Evolutionary conservation across 2,888 invertebrate species (phyloP).

Genomic region (Sylvicola fuscatus): DNA sequence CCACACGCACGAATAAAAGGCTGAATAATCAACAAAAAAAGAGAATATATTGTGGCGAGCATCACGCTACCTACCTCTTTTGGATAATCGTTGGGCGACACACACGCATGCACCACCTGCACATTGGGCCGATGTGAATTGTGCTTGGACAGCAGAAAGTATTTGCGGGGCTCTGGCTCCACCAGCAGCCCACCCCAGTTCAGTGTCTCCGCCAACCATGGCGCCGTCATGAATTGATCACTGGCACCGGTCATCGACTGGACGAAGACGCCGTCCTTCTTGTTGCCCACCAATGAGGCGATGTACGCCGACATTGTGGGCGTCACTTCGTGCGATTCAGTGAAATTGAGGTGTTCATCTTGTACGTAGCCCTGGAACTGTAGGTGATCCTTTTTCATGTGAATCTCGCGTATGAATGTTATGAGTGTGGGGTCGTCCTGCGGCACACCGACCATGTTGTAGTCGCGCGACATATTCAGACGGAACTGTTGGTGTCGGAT

Average conservation of each 20-base stretch:
- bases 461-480: slow-evolving; percentile 58
- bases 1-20: not conserved
- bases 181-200: slow-evolving; percentile 57
- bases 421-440: slow-evolving; percentile 57
- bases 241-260: slow-evolving; percentile 39
- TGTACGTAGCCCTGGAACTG: slow-evolving; percentile 15
- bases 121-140: slow-evolving; percentile 34
- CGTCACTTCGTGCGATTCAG: slow-evolving; percentile 17
- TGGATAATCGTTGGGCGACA: slow-evolving; percentile 55
- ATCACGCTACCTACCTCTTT: slow-evolving; percentile 36
- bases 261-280: slow-evolving; percentile 45
- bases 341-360: slow-evolving; percentile 15
- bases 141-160: slow-evolving; percentile 38
- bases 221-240: slow-evolving; percentile 39
- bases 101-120: slow-evolving; percentile 53
- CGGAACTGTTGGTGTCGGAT: slow-evolving; percentile 57
- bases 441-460: slow-evolving; percentile 48
- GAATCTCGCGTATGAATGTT: slow-evolving; percentile 51
- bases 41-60: not conserved
- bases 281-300: slow-evolving; percentile 19
- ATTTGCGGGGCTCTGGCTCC: slow-evolving; percentile 59
- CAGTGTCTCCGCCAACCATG: slow-evolving; percentile 46
- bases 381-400: slow-evolving; percentile 30
- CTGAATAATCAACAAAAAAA: not conserved
- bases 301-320: slow-evolving; percentile 22